Percentiles rank a stretch among this genome's conserved stretches.
Conservation (phyloP, 2,797 vertebrate species). For the Ibycter americanus region DNA sequence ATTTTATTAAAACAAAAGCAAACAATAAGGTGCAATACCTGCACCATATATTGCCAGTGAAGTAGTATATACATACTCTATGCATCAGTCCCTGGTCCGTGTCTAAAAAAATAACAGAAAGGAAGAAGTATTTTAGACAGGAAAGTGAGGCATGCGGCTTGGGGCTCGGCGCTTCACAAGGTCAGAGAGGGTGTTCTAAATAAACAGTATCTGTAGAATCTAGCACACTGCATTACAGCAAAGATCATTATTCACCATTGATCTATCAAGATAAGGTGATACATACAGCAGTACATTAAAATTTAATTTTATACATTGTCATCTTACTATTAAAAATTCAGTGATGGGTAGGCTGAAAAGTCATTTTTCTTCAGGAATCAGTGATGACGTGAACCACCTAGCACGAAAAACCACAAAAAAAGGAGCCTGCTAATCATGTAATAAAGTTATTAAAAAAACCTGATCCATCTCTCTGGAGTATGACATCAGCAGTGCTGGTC, state of each 20-base stretch:
- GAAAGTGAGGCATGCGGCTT: background rate
- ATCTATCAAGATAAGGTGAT: background rate
- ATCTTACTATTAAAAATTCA: slow-evolving; percentile 57
- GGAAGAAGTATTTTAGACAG: background rate
- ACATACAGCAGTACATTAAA: background rate
- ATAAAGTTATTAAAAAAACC: slow-evolving; percentile 37
- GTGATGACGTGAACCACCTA: background rate
- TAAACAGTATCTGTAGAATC: fast-evolving
- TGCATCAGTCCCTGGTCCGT: background rate
- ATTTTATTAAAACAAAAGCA: background rate
- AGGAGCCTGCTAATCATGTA: slow-evolving; percentile 13
- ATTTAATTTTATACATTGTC: slow-evolving; percentile 47
- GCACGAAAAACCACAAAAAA: slow-evolving; percentile 34
- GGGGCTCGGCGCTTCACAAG: background rate
- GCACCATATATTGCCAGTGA: fast-evolving
- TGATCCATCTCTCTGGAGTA: background rate
- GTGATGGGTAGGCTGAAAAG: background rate
- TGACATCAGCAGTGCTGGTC: background rate
- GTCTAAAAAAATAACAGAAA: background rate
- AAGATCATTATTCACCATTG: background rate
- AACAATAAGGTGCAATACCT: fast-evolving
- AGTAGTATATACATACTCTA: fast-evolving
- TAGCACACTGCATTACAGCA: background rate
- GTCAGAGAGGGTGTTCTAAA: background rate
- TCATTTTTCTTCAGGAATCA: slow-evolving; percentile 31